Evolutionary conservation across 2,113 vertebrate genomes (phyloP), one percentile per base, ranked within the genome.

Genomic region (Gymnocephalus cernua): DNA sequence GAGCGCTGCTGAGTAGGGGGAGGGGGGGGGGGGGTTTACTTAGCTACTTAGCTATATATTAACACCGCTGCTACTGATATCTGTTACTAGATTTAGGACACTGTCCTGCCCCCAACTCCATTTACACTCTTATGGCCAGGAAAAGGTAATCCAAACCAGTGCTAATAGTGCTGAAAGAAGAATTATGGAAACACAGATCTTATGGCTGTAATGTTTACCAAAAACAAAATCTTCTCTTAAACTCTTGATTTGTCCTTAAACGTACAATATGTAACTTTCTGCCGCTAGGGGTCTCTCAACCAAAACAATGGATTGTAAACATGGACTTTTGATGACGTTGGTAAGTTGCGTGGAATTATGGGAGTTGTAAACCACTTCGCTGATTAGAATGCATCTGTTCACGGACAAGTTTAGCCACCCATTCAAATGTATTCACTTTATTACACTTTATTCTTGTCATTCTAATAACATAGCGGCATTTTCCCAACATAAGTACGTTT

Each of bases 61-160:
- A 87, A 82, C 80, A 70, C 38, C 82, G 57, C 65, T 64, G 77
- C 70, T 72, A 57, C 77, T 81, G 74, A 79, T 86, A 71, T 74
- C 35, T 77, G 35, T 79, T 29, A 48, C 54, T 62, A 67, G 69
- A 84, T 38, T 45, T 47, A 69, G 76, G 81, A 56, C 68, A 65
- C 56, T 54, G 66, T 63, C 35, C 66, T 53, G 76, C 64, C 38
- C 73, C 56, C 47, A 74, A 54, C 58, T 59, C 23, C 41, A 29
- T 54, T 21, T 47, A 63, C 13, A 61, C 38, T 59, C 29, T 41
- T 59, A 32, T 77, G 19, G 61, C 16, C 11, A 53, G 45, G 47
- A 72, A 51, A 35, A 50, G 27, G 21, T 58, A 44, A 45, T 27
- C 38, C 4, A 58, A 50, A 83, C 10, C 67, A 54, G 21, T 45